Evolutionary conservation across 2,797 vertebrate genomes (phyloP).

Genomic region (Poecilia gillii): DNA sequence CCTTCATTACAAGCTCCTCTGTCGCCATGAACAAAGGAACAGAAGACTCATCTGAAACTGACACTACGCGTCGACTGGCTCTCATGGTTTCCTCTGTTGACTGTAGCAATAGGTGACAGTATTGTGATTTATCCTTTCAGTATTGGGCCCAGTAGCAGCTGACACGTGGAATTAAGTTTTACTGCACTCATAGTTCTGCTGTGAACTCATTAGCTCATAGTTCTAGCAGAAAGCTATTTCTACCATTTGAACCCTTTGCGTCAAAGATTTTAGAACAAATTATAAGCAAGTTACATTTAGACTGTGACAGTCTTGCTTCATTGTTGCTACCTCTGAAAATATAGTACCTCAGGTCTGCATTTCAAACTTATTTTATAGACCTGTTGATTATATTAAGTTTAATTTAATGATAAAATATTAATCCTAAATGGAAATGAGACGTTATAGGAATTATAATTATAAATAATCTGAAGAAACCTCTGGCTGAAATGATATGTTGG

Average conservation of each 20-base stretch:
- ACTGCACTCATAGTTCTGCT: background rate
- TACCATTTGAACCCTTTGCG: background rate
- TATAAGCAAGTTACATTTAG: background rate
- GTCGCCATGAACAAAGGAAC: conserved; percentile 68
- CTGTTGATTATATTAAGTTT: background rate
- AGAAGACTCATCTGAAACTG: conserved; percentile 57
- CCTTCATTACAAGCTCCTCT: conserved; percentile 76
- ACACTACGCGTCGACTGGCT: conserved; percentile 37
- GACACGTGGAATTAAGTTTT: conserved; percentile 4
- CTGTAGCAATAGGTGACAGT: background rate
- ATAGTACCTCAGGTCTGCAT: background rate
- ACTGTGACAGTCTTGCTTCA: background rate
- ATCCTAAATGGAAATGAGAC: background rate
- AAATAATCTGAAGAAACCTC: background rate
- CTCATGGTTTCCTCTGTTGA: conserved; percentile 51
- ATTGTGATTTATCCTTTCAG: conserved; percentile 26
- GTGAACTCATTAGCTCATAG: background rate
- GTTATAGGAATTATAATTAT: background rate
- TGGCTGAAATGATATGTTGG: background rate
- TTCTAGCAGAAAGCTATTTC: background rate
- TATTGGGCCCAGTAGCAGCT: background rate
- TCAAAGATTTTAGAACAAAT: background rate
- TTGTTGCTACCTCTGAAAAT: too few species aligned
- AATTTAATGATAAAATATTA: background rate
- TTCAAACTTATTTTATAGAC: background rate